A percentile compares a stretch with the other conserved stretches of the same genome.
Conservation (phyloP, 2,888 invertebrate genomes). For the Charanyca ferruginea region DNA sequence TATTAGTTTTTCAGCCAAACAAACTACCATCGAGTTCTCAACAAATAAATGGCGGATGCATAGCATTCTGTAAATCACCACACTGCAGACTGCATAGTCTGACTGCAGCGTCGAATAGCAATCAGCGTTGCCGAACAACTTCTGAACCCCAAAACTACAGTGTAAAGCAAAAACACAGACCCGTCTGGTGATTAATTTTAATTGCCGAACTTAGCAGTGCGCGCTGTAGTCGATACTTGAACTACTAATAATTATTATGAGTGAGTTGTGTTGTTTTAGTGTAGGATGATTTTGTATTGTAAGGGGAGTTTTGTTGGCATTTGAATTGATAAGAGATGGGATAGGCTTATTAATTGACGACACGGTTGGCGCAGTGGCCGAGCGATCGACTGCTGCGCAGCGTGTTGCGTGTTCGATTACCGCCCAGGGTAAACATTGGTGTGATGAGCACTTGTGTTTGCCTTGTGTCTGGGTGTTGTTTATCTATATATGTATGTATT, state of each 20-base stretch:
- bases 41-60: slow-evolving; percentile 39
- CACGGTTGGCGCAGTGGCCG: no score
- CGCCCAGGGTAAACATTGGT: no score
- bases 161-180: slow-evolving; percentile 72
- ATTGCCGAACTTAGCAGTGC: slow-evolving; percentile 76
- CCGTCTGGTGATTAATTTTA: slow-evolving; percentile 80
- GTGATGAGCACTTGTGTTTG: no score
- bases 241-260: slow-evolving; percentile 37
- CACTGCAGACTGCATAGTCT: slow-evolving; percentile 23
- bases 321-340: no score
- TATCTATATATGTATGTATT: no score
- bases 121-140: slow-evolving; percentile 53
- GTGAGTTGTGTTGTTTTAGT: slow-evolving; percentile 20
- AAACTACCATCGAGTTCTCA: slow-evolving; percentile 35
- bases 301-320: no score
- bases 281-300: neutral
- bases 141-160: slow-evolving; percentile 44
- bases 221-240: slow-evolving; percentile 45
- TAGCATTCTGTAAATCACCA: slow-evolving; percentile 55
- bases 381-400: no score
- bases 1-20: slow-evolving; percentile 44
- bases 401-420: no score
- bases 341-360: no score
- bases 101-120: slow-evolving; percentile 44
- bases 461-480: no score